Evolutionary conservation across 2,797 vertebrate species (phyloP).

Genomic region (Leontocebus nigricollis): DNA sequence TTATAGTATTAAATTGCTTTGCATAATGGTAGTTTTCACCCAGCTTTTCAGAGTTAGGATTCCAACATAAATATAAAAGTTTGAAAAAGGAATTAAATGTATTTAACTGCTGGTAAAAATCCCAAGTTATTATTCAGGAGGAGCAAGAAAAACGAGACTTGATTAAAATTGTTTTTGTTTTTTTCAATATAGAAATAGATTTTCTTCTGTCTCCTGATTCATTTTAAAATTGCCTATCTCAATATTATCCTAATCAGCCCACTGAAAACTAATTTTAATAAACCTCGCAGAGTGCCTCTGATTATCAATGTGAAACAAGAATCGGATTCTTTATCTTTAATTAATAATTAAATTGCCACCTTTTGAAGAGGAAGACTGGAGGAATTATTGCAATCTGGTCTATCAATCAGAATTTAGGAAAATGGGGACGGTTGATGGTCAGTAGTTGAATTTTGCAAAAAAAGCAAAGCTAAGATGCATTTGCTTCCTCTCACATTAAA

Average conservation of each 20-base stretch:
- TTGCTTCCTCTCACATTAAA: slow-evolving; percentile 4
- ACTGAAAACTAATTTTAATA: slow-evolving; percentile 64
- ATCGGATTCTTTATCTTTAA: slow-evolving; percentile 59
- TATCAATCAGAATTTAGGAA: slow-evolving; percentile 26
- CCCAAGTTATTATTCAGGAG: slow-evolving; percentile 50
- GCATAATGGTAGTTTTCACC: neutral
- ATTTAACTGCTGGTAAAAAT: slow-evolving; percentile 39
- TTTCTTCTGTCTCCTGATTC: slow-evolving; percentile 48
- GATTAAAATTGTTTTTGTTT: slow-evolving; percentile 69
- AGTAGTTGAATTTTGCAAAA: slow-evolving; percentile 22
- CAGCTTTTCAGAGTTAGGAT: slow-evolving; percentile 42
- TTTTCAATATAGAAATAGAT: slow-evolving; percentile 68
- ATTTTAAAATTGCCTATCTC: slow-evolving; percentile 72
- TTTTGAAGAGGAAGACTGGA: neutral
- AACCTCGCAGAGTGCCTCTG: slow-evolving; percentile 79
- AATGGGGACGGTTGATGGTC: neutral
- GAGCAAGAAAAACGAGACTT: slow-evolving; percentile 45
- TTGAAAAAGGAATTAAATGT: slow-evolving; percentile 42
- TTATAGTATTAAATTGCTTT: neutral
- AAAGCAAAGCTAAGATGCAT: slow-evolving; percentile 10
- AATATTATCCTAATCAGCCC: slow-evolving; percentile 84
- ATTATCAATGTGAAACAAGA: slow-evolving; percentile 80
- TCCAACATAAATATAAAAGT: slow-evolving; percentile 16
- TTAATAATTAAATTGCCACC: slow-evolving; percentile 56
- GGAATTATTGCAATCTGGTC: neutral